Percentiles rank a stretch among this genome's conserved stretches.
Evolutionary conservation across 2,888 invertebrate species (phyloP).

Genomic region (Polydrusus tereticollis): DNA sequence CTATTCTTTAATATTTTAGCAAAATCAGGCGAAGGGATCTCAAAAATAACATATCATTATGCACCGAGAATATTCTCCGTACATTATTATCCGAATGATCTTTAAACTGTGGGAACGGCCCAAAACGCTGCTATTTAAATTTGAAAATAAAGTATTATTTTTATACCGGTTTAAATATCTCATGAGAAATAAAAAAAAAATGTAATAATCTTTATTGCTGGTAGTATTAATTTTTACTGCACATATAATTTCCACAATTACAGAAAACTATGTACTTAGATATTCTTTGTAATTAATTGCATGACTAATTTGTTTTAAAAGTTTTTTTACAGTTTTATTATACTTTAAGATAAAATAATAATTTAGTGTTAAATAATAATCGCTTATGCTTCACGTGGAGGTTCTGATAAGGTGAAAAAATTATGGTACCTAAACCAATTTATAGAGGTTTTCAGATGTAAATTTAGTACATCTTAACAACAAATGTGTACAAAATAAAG

Average conservation of each 20-base stretch:
- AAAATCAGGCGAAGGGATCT: constrained; percentile 38
- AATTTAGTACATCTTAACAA: no score
- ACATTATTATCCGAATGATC: constrained; percentile 46
- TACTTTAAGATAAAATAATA: background rate
- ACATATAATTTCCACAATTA: constrained; percentile 39
- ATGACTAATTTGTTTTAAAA: constrained; percentile 12
- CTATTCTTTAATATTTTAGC: constrained; percentile 35
- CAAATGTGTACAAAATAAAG: no score
- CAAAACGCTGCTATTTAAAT: constrained; percentile 45
- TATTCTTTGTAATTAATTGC: constrained; percentile 23
- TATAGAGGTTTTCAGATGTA: no score
- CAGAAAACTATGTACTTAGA: constrained; percentile 33
- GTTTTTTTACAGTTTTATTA: constrained; percentile 6
- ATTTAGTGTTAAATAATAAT: background rate
- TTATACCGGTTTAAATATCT: constrained; percentile 35
- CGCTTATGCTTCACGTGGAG: no score
- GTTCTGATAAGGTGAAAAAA: no score
- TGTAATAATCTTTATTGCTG: constrained; percentile 34
- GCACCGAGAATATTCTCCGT: constrained; percentile 42
- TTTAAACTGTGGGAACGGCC: constrained; percentile 47
- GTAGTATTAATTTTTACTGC: constrained; percentile 40
- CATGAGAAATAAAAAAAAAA: constrained; percentile 40
- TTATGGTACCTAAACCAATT: no score
- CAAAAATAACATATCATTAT: constrained; percentile 47
- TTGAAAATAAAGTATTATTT: constrained; percentile 40